A percentile compares a stretch with the other conserved stretches of the same genome.
Evolutionary conservation across 2,888 invertebrate species (phyloP).

Genomic region (Resseliella maxima): DNA sequence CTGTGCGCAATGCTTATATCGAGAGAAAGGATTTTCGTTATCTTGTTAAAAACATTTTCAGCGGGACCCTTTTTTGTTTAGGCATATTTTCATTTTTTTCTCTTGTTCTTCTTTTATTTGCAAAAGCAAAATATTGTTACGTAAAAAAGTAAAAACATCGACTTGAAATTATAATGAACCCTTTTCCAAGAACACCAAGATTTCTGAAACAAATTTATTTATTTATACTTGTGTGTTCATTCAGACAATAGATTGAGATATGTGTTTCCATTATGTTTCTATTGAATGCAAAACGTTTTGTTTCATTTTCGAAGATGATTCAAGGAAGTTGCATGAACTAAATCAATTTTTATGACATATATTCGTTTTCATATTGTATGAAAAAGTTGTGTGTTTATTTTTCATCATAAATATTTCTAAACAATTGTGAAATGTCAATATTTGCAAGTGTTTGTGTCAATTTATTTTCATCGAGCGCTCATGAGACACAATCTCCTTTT

Average conservation of each 20-base stretch:
- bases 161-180: conserved; percentile 40
- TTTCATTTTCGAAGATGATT: neutral
- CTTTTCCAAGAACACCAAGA: conserved; percentile 22
- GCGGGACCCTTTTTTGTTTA: conserved; percentile 36
- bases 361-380: neutral
- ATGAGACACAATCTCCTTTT: conserved; percentile 53
- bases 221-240: conserved; percentile 7
- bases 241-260: neutral
- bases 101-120: conserved; percentile 4
- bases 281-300: neutral
- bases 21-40: conserved; percentile 32
- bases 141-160: conserved; percentile 30
- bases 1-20: neutral
- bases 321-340: neutral
- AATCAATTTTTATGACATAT: conserved; percentile 26
- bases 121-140: conserved; percentile 54
- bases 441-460: neutral
- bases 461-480: neutral
- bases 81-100: neutral
- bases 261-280: conserved; percentile 5
- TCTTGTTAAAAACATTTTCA: conserved; percentile 42
- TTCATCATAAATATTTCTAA: neutral
- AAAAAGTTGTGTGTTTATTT: neutral
- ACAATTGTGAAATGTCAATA: neutral
- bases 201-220: neutral